phyloP scores from a whole-genome alignment of 1,140 invertebrate species.

The Rhyacophila brunnea region DNA sequence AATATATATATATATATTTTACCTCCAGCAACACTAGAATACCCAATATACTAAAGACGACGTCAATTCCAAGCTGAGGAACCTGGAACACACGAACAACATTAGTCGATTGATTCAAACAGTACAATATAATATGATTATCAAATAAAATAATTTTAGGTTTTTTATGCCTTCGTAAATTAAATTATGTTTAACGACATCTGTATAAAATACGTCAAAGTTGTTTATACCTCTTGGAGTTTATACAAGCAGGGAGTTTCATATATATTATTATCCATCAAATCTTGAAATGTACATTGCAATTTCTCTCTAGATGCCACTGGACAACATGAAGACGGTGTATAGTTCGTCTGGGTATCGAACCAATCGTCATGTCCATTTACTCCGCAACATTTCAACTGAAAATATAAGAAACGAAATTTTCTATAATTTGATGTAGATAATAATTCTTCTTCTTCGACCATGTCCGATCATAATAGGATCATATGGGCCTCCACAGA shows the following conservation, averaged over 20 bases:
- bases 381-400: conserved; percentile 25
- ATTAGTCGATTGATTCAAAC: too few species aligned
- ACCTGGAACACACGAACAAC: too few species aligned
- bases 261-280: too few species aligned
- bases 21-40: too few species aligned
- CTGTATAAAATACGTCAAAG: conserved; percentile 4
- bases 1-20: too few species aligned
- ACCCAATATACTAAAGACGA: too few species aligned
- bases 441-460: too few species aligned
- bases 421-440: neutral
- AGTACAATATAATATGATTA: too few species aligned
- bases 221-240: conserved; percentile 9
- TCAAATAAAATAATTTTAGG: too few species aligned
- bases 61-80: too few species aligned
- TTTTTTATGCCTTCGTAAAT: too few species aligned
- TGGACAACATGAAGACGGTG: conserved; percentile 25
- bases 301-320: neutral
- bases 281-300: neutral
- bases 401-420: conserved; percentile 15
- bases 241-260: neutral
- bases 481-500: too few species aligned
- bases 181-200: conserved; percentile 8
- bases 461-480: neutral
- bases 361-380: conserved; percentile 11
- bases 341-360: neutral